Evolutionary conservation across 2,113 vertebrate genomes (phyloP).

Genomic region (Marmota monax): DNA sequence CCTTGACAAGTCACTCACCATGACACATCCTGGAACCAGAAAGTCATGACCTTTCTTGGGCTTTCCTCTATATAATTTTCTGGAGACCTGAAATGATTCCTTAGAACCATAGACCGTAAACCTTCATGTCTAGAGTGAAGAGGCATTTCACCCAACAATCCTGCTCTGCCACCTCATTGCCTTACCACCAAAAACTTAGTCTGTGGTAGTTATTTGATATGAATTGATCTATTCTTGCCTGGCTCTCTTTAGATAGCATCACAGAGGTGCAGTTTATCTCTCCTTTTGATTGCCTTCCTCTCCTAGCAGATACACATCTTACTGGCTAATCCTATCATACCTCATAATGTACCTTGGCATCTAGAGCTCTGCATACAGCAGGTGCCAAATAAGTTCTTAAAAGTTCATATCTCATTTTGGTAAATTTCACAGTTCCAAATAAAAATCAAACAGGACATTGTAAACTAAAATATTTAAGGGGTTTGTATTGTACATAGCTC

Average conservation of each 20-base stretch:
- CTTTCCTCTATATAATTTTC: conserved; percentile 3
- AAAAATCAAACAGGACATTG: conserved; percentile 3
- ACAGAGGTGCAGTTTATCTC: background rate
- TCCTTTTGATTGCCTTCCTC: background rate
- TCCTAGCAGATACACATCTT: background rate
- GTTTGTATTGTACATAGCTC: background rate
- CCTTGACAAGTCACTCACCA: background rate
- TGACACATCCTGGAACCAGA: background rate
- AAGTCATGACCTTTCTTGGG: background rate
- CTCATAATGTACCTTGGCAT: background rate
- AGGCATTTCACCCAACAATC: background rate
- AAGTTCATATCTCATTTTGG: background rate
- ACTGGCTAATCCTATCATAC: background rate
- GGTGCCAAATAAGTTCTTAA: background rate
- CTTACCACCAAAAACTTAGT: background rate
- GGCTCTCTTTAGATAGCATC: background rate
- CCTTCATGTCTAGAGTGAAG: background rate
- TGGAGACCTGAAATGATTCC: background rate
- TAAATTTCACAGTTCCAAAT: conserved; percentile 28
- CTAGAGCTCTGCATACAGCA: background rate
- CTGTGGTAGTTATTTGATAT: background rate
- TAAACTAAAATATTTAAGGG: conserved; percentile 32
- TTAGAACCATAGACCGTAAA: background rate
- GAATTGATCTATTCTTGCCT: background rate
- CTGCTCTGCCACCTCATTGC: background rate